Conservation (phyloP, 1,140 invertebrate species). For the Brachionus plicatilis region DNA sequence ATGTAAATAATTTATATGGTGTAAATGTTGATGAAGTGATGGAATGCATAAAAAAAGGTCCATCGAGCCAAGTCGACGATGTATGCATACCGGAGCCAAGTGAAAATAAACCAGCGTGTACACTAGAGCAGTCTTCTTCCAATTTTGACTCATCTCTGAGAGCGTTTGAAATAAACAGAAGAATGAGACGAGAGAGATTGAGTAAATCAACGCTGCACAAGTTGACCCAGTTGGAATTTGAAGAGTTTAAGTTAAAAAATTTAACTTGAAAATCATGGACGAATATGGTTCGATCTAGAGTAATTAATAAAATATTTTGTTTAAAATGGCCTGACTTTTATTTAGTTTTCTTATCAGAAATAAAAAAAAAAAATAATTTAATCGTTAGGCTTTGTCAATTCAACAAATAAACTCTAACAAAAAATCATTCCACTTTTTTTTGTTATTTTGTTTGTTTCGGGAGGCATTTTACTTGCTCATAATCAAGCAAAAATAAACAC, state of each 20-base stretch:
- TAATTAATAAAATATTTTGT: neutral
- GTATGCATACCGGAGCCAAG: neutral
- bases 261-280: neutral
- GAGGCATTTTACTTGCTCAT: neutral
- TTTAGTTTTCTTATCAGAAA: neutral
- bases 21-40: neutral
- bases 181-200: slow-evolving; percentile 3
- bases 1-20: slow-evolving; percentile 29
- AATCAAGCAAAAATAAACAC: slow-evolving; percentile 12
- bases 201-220: neutral
- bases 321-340: neutral
- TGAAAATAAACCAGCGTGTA: neutral
- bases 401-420: neutral
- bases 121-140: neutral
- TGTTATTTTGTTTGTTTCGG: neutral
- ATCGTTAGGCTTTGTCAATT: neutral
- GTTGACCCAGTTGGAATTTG: slow-evolving; percentile 22
- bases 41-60: neutral
- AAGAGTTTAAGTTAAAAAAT: neutral
- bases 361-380: neutral
- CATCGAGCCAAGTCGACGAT: neutral
- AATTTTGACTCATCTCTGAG: neutral
- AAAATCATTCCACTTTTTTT: slow-evolving; percentile 32
- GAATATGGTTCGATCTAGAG: neutral
- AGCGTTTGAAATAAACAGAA: slow-evolving; percentile 37